Evolutionary conservation across 2,888 invertebrate species (phyloP), one percentile per base, ranked within the genome.

Genomic region (Xylota sylvarum): DNA sequence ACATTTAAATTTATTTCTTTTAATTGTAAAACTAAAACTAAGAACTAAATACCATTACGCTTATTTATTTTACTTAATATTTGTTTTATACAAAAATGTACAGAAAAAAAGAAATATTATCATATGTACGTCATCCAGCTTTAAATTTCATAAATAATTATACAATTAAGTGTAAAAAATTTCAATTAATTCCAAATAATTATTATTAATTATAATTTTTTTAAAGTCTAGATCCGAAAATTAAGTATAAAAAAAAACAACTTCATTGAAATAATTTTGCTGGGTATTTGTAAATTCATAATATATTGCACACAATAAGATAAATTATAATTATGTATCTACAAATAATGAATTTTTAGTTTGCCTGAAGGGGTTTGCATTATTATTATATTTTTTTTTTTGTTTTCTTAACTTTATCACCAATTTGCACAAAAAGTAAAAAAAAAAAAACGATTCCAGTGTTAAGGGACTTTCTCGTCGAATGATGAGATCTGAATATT

Each of bases 1-100:
- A 85, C 76, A 81, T 76, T 82, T 73, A 84, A 62, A 78, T 87
- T 80, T 73, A 78, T 73, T 64, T 69, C 3, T 73, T 79, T 72
- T 46, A 52, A 73, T 64, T 73, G 78, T 80, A 76, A 83, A 87
- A 86, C 86, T 85, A 77, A 85, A 81, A 77, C 69, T 72, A 76
- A 60, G 52, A 85, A 85, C 85, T 85, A 81, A 85, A 85, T 85
- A 85, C 85, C 85, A 85, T 81, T 85, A 81, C 65, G 35, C 72
- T 76, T 85, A 78, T 52, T 64, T n/a, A 10, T 52, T 83, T 67
- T 46, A 73, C 12, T 79, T 69, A 64, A 64, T 55, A 79, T 77
- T 80, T 83, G 60, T 72, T 74, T 87, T 87, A 73, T 88, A 81
- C 82, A 88, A 82, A 87, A 88, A 83, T 87, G 14, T 79, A 83